Conservation (phyloP, 2,113 vertebrate species). For the Chlorodrepanis virens region DNA sequence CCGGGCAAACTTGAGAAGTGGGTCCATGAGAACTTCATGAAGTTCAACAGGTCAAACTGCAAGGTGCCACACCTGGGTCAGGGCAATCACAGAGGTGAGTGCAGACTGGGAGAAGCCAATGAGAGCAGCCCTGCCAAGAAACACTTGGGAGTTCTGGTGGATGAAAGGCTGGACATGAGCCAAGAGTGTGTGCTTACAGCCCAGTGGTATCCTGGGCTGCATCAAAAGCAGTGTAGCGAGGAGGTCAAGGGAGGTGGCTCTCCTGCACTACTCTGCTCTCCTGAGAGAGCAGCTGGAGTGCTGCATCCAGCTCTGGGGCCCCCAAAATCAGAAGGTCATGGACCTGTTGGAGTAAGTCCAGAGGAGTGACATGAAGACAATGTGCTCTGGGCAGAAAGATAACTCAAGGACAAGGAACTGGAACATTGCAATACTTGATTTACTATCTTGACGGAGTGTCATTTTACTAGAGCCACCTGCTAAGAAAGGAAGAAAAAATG, state of each 20-base stretch:
- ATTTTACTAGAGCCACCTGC: conserved; percentile 27
- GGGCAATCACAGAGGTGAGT: not conserved
- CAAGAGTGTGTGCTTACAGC: not conserved
- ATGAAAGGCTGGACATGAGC: not conserved
- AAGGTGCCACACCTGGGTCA: not conserved
- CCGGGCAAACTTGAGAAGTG: not conserved
- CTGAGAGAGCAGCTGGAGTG: not conserved
- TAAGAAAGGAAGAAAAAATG: not conserved
- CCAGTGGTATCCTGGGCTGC: not conserved
- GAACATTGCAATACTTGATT: not conserved
- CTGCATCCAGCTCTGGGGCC: not conserved
- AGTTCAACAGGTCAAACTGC: not conserved
- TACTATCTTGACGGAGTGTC: not conserved
- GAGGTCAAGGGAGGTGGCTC: accelerated
- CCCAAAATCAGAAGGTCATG: not conserved
- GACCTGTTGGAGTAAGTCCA: not conserved
- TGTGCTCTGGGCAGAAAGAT: not conserved
- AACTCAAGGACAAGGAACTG: not conserved
- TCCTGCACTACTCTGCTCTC: accelerated
- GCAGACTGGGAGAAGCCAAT: not conserved
- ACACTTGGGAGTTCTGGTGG: not conserved
- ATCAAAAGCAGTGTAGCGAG: not conserved
- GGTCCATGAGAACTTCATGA: not conserved
- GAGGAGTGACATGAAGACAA: not conserved
- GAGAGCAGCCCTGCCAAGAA: not conserved